Base-by-base conservation (phyloP, 2,888 invertebrate genomes). In the Netelia fuscicornis region DNA sequence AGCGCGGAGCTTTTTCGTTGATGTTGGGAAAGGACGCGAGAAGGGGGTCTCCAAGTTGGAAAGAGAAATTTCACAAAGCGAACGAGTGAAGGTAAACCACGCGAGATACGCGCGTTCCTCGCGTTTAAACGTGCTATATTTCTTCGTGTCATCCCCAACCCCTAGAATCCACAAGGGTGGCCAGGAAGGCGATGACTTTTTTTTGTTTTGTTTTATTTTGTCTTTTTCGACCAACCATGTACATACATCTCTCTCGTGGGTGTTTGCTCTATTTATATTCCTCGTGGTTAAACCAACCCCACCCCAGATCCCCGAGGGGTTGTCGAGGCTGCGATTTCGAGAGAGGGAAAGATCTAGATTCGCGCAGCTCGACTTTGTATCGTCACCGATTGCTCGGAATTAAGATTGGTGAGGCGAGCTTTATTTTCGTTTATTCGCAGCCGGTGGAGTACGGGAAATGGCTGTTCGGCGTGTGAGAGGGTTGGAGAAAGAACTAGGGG, bases 371-470 rank as follows among this genome's bases (percentile, higher is more conserved):
- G 75, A 68, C 78, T 62, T 67, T 77, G 79, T 75, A 85, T 85
- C 79, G 81, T 74, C 82, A 70, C 54, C 84, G 84, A 86, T 87
- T 86, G 70, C 68, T 77, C 65, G 67, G 75, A 84, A 86, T 86
- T 83, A 81, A 87, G 86, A 86, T 87, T 76, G 68, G 85, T 86
- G 81, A 71, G 79, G 54, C 56, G 42, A 84, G 81, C 83, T 87
- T 86, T 86, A 83, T 87, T 87, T 84, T 87, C 86, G 81, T 87
- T 87, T 86, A 84, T 84, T 86, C 83, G 58, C 23, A 62, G 62
- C 72, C 62, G 68, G 74, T 56, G 44, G 25, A 9, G 64, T 30
- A 25, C 56, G 68, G 79, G 44, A 23, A 48, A 67, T 48, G 20
- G 25, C 37, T 65, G n/a, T 65, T 75, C 25, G 13, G 60, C 10